These are phyloP conservation scores for Parnassius glacialis DNA, from an alignment of 2,888 invertebrate species.

Conservation along the genomic window DNA sequence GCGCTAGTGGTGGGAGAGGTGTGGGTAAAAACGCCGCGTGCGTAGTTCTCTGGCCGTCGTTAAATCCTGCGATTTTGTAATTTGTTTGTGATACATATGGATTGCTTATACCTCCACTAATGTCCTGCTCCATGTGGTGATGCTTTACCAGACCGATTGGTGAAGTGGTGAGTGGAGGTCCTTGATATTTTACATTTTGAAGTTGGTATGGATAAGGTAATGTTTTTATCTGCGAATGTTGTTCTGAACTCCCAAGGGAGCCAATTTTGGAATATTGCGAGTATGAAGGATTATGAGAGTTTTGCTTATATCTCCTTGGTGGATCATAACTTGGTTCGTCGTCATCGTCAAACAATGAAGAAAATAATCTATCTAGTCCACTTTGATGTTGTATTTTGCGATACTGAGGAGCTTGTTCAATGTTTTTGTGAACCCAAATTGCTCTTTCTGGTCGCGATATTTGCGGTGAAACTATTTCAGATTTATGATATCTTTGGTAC, in stretches of 20 bases:
- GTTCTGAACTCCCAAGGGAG: slow-evolving; percentile 48
- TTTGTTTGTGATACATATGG: slow-evolving; percentile 43
- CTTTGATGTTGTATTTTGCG: slow-evolving; percentile 45
- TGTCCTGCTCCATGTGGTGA: slow-evolving; percentile 38
- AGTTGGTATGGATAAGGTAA: slow-evolving; percentile 54
- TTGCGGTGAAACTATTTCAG: slow-evolving; percentile 33
- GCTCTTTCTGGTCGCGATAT: slow-evolving; percentile 53
- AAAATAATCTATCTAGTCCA: slow-evolving; percentile 65
- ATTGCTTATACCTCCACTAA: slow-evolving; percentile 31
- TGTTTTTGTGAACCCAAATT: slow-evolving; percentile 68
- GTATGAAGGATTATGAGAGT: slow-evolving; percentile 41
- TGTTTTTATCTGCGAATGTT: slow-evolving; percentile 52
- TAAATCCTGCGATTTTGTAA: slow-evolving; percentile 45
- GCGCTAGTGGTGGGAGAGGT: slow-evolving; percentile 38
- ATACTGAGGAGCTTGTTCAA: slow-evolving; percentile 46
- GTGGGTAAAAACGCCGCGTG: slow-evolving; percentile 62
- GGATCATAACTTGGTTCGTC: slow-evolving; percentile 30
- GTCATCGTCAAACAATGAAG: slow-evolving; percentile 62
- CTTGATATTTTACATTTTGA: slow-evolving; percentile 48
- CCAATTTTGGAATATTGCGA: slow-evolving; percentile 54
- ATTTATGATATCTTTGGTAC: slow-evolving; percentile 39
- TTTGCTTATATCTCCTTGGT: slow-evolving; percentile 46
- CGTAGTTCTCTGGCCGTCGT: slow-evolving; percentile 53
- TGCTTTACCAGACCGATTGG: slow-evolving; percentile 1
- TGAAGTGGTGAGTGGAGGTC: slow-evolving; percentile 51